Conservation (phyloP, 2,797 vertebrate species). For the Phylloscopus collybita region DNA sequence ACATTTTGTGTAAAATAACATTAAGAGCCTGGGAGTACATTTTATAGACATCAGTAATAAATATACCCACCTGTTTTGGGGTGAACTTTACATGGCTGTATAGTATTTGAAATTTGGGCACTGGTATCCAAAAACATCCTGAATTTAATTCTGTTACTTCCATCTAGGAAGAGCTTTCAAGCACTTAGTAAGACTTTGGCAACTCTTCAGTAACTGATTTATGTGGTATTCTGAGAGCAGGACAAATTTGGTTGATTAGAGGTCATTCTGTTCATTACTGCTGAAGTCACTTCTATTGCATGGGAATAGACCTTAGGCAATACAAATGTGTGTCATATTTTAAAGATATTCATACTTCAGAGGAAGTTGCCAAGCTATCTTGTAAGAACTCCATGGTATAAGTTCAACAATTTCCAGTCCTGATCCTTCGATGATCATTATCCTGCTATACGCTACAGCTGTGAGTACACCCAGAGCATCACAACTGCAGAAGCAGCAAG, state of each 20-base stretch:
- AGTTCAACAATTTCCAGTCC: neutral
- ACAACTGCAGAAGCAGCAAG: neutral
- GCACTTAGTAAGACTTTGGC: conserved; percentile 1
- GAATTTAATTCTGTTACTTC: neutral
- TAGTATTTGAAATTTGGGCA: neutral
- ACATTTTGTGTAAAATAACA: neutral
- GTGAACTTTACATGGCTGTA: neutral
- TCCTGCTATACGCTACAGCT: neutral
- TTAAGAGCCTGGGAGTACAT: neutral
- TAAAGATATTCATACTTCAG: neutral
- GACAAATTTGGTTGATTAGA: conserved; percentile 18
- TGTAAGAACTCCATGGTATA: neutral
- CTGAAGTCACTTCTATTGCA: neutral
- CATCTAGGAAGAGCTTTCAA: conserved; percentile 11
- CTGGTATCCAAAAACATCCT: neutral
- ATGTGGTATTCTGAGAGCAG: neutral
- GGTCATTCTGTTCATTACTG: neutral
- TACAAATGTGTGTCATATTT: neutral
- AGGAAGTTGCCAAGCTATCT: neutral
- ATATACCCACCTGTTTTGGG: neutral
- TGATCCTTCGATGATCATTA: neutral
- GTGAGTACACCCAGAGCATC: neutral
- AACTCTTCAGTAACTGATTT: conserved; percentile 1
- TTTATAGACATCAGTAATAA: neutral
- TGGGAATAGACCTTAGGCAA: neutral